Conservation (phyloP, 2,797 vertebrate genomes). For the Enteromius unitaeniatus region DNA sequence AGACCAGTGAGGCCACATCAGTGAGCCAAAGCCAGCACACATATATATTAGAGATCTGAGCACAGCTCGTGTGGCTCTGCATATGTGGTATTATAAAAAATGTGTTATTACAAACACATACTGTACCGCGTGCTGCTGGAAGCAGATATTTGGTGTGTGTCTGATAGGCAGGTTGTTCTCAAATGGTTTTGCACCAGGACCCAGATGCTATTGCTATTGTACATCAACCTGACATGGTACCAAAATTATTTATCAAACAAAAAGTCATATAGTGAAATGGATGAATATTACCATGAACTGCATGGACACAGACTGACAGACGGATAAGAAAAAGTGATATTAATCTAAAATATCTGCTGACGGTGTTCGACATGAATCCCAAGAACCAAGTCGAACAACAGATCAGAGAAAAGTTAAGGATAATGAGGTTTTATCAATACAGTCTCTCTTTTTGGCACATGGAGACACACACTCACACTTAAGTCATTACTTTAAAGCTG, state of each 20-base stretch:
- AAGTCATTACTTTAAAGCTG: slow-evolving; percentile 74
- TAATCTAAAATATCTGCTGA: not conserved
- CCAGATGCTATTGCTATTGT: slow-evolving; percentile 8
- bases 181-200: not conserved
- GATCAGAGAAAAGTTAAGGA: not conserved
- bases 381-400: not conserved
- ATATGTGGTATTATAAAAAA: slow-evolving; percentile 14
- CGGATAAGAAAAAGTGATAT: not conserved
- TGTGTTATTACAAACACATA: not conserved
- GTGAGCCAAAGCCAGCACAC: slow-evolving; percentile 47
- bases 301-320: not conserved
- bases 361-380: not conserved
- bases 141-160: not conserved
- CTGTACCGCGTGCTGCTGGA: not conserved
- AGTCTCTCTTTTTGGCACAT: slow-evolving; percentile 4
- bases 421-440: not conserved
- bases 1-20: slow-evolving; percentile 47
- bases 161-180: not conserved
- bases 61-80: slow-evolving; percentile 12
- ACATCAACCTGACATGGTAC: not conserved
- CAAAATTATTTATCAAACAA: not conserved
- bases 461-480: slow-evolving; percentile 59
- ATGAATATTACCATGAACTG: not conserved
- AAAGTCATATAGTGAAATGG: not conserved
- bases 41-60: slow-evolving; percentile 25